Evolutionary conservation across 2,888 invertebrate species (phyloP), one percentile per base, ranked within the genome.

Genomic region (Harpalus rubripes): DNA sequence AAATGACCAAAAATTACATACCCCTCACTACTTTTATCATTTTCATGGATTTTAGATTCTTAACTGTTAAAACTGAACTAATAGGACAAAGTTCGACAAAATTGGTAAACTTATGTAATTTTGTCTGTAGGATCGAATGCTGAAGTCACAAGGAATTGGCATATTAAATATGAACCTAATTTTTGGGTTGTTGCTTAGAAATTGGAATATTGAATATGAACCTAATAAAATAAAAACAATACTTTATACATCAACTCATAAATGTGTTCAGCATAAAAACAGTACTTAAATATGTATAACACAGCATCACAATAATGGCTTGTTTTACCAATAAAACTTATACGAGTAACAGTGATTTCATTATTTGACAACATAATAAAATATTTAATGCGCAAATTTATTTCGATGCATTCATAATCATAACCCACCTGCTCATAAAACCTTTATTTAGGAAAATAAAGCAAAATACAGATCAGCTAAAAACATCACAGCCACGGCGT

Each of bases 261-360:
- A 52, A 52, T 12, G 8, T 3, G 6, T 52, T 8, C 8, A 52
- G 4, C 10, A 52, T 52, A 52, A 52, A 52, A 52, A 8, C 44
- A 12, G 44, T 52, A 52, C 44, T 52, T 52, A 52, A 12, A 52
- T 52, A 52, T 52, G 44, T 12, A 52, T 52, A 52, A 52, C 12
- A 12, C 44, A 52, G 56, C 59, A 16, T 59, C 16, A 7, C 59
- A 59, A 10, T 63, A 63, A 63, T 63, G 22, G 63, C 63, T 12
- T 22, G 63, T 63, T 63, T 18, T 22, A 63, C 22, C 63, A 16
- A 26, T 63, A 63, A 63, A 63, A 63, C 22, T 63, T 63, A 63
- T 18, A 63, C 22, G 63, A 22, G 18, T 52, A 52, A 5, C 44
- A 52, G 5, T 52, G 44, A 52, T 52, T 52, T 52, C 44, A 52